Base-by-base conservation (phyloP, 2,888 invertebrate genomes). In the Sinhomidia bicolor region DNA sequence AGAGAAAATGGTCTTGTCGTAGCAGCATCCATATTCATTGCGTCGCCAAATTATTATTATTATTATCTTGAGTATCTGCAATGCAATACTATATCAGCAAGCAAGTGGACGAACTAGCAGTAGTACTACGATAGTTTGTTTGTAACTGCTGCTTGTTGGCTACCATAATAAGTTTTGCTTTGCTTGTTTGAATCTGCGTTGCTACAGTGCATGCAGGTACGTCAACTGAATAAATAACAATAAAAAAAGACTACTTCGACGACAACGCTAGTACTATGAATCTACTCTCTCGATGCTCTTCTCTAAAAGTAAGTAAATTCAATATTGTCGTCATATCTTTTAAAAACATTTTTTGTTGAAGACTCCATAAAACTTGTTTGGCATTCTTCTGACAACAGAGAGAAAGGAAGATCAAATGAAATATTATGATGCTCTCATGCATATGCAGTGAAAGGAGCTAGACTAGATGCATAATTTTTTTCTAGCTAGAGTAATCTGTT, bases 141-240 rank as follows among this genome's bases (percentile, higher is more conserved):
- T 57, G 4, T 57, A n/a, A n/a, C 57, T 57, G 2, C 23, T 57
- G 3, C 7, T 51, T 51, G 10, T 51, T 14, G 14, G 23, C 57
- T 57, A n/a, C n/a, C n/a, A n/a, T n/a, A n/a, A n/a, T n/a, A n/a
- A n/a, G n/a, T n/a, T n/a, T n/a, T n/a, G n/a, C n/a, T n/a, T n/a
- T n/a, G n/a, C n/a, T n/a, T n/a, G n/a, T n/a, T n/a, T n/a, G n/a
- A n/a, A n/a, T n/a, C n/a, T n/a, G n/a, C n/a, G n/a, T n/a, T n/a
- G n/a, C n/a, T n/a, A n/a, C n/a, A n/a, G n/a, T 65, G n/a, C 36
- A 71, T 71, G 71, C 12, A 88, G 88, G 68, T 51, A 88, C 79
- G 88, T 76, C 88, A 88, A 88, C 88, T 88, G 88, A 88, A 88
- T 88, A 88, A 88, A 79, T 88, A 88, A 88, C 84, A 51, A 54